These are phyloP conservation scores for Tupaia chinensis DNA, from an alignment of 2,113 vertebrate genomes.

Conservation along the genomic window DNA sequence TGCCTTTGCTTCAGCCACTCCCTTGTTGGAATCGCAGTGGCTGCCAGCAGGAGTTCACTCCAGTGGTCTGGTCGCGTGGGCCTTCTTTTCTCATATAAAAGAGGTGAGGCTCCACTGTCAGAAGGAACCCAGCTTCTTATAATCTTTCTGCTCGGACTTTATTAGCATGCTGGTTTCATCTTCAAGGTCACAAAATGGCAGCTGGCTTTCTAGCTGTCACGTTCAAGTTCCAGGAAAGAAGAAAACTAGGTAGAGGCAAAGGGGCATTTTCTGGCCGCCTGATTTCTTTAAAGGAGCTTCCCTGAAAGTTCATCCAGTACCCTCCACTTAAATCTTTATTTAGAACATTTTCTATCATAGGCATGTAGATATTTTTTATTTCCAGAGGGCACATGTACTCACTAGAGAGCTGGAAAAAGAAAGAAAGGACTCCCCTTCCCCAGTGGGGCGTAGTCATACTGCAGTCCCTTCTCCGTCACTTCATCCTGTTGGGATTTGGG, in stretches of 20 bases:
- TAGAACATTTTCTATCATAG: no score
- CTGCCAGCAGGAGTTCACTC: background rate
- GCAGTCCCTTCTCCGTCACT: no score
- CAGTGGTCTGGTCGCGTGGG: background rate
- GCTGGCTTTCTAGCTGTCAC: background rate
- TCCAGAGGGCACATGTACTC: no score
- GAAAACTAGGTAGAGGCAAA: background rate
- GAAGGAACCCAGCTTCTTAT: background rate
- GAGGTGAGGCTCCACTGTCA: background rate
- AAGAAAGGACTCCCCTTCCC: no score
- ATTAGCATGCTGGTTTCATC: background rate
- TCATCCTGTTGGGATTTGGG: no score
- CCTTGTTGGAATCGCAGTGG: background rate
- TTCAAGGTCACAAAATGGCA: background rate
- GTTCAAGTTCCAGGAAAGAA: background rate
- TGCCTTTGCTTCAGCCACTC: background rate
- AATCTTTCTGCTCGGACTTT: background rate
- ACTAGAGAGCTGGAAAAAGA: no score
- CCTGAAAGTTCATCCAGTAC: background rate
- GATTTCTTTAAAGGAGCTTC: background rate
- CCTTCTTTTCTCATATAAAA: background rate
- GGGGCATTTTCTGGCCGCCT: background rate
- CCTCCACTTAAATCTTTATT: background rate
- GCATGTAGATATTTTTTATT: no score
- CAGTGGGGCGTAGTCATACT: no score